Conservation (phyloP, 2,113 vertebrate genomes). For the Thalassoma bifasciatum region DNA sequence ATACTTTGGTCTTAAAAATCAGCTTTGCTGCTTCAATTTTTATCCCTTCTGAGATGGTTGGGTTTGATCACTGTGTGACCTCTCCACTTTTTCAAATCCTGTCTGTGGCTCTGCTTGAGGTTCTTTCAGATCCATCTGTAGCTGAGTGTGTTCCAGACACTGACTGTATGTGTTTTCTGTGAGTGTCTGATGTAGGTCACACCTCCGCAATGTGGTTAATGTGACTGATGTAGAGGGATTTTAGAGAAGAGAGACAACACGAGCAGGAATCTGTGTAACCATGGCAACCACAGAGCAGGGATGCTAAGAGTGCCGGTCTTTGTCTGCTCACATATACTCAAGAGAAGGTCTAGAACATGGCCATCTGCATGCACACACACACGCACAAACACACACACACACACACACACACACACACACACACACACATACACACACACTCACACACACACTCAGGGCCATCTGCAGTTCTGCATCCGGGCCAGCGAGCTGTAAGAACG, state of each 20-base stretch:
- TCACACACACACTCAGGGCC: slow-evolving; percentile 39
- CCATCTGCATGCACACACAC: slow-evolving; percentile 57
- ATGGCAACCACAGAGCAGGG: slow-evolving; percentile 71
- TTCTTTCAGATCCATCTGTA: slow-evolving; percentile 35
- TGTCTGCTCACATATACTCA: slow-evolving; percentile 60
- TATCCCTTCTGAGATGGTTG: neutral
- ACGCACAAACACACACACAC: slow-evolving; percentile 36
- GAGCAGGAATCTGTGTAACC: slow-evolving; percentile 60
- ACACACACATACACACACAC: slow-evolving; percentile 16
- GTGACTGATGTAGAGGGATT: slow-evolving; percentile 46
- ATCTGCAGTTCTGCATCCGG: slow-evolving; percentile 73
- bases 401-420: slow-evolving; percentile 25
- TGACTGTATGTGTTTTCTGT: slow-evolving; percentile 5
- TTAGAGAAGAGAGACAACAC: slow-evolving; percentile 35
- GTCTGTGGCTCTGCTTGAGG: slow-evolving; percentile 35
- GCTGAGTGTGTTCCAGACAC: slow-evolving; percentile 23
- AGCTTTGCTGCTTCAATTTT: neutral
- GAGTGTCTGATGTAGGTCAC: slow-evolving; percentile 69
- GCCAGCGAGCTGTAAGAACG: slow-evolving; percentile 66
- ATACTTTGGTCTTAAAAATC: neutral
- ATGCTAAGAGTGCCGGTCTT: slow-evolving; percentile 67
- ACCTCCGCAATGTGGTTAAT: slow-evolving; percentile 63
- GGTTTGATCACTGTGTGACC: slow-evolving; percentile 32
- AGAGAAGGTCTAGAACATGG: slow-evolving; percentile 54
- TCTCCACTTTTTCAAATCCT: slow-evolving; percentile 27